Base-by-base conservation (phyloP, 1,140 invertebrate species). In the Rhagoletis zephyria region DNA sequence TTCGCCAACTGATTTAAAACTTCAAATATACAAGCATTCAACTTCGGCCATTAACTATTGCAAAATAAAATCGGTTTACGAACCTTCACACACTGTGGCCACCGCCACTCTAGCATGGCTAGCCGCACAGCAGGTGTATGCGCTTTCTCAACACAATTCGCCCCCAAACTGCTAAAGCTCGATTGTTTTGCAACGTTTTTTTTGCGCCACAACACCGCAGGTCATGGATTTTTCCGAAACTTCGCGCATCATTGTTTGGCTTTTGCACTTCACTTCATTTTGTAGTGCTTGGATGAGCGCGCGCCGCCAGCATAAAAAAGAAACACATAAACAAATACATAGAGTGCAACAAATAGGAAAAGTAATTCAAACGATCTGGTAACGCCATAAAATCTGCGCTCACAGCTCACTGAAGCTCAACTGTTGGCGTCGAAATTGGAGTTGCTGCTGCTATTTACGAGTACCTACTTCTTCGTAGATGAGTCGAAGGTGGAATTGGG, bases 181-280 rank as follows among this genome's bases (percentile, higher is more conserved):
- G 30, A 30, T 30, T 19, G 81, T 12, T 16, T 14, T 48, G n/a
- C 60, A 61, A 2, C 60, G 56, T 14, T 63, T 85, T 4, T 74
- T 74, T 4, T 14, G 64, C 30, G 40, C 30, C 1, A 4, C 12
- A 67, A 30, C 59, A 85, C 56, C 85, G 59, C 56, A 85, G 60
- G 85, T 85, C 85, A 85, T 85, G 56, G 85, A 90, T 90, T 92
- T 92, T 92, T 90, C 89, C 90, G 74, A 81, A 85, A 87, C 56
- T 81, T 45, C 77, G 30, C 87, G 70, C 85, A 87, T 89, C 88
- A 90, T 89, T 90, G 89, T 92, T 92, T 92, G 91, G 89, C 90
- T 92, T 92, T 92, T 91, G 91, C 91, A 92, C 91, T 92, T 92
- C 91, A 92, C 90, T 92, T 92, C 90, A 92, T 70, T 85, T 85